A percentile compares a stretch with the other conserved stretches of the same genome.
phyloP scores from a whole-genome alignment of 2,113 vertebrate genomes.

The Hippopotamus amphibius region DNA sequence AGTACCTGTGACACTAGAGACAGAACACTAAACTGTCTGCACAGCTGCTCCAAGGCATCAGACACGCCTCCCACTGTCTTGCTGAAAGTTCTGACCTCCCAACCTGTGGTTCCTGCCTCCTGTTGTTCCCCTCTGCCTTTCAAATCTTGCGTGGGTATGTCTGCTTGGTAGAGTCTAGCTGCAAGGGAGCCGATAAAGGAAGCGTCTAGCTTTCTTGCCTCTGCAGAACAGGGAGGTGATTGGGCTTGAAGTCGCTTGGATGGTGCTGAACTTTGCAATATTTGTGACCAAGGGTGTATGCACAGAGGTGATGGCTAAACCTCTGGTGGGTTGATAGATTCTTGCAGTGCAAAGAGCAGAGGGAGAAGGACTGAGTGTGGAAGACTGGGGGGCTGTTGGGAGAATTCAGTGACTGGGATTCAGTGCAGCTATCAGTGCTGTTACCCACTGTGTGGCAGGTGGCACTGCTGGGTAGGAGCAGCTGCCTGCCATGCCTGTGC shows the following conservation, averaged over 20 bases:
- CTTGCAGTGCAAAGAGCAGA: not conserved
- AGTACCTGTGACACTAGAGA: not conserved
- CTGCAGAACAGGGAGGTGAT: not conserved
- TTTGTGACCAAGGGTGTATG: not conserved
- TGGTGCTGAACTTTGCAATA: not conserved
- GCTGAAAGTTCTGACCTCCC: not conserved
- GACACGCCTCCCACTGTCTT: not conserved
- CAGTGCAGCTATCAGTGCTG: not conserved
- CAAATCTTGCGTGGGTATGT: not conserved
- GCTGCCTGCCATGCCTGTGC: not conserved
- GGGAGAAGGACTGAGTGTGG: not conserved
- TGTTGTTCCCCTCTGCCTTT: not conserved
- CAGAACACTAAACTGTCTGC: not conserved
- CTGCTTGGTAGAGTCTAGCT: conserved; percentile 17
- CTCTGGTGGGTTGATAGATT: not conserved
- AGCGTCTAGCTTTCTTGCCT: not conserved
- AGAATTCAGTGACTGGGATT: not conserved
- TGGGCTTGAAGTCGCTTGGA: not conserved
- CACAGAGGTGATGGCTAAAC: not conserved
- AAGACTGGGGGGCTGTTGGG: not conserved
- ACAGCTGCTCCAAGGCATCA: not conserved
- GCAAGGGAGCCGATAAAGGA: conserved; percentile 1
- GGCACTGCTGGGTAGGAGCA: not conserved
- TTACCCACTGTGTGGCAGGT: too few relatives aligned
- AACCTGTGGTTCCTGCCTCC: not conserved